Conservation (phyloP, 2,113 vertebrate genomes). For the Candoia aspera region DNA sequence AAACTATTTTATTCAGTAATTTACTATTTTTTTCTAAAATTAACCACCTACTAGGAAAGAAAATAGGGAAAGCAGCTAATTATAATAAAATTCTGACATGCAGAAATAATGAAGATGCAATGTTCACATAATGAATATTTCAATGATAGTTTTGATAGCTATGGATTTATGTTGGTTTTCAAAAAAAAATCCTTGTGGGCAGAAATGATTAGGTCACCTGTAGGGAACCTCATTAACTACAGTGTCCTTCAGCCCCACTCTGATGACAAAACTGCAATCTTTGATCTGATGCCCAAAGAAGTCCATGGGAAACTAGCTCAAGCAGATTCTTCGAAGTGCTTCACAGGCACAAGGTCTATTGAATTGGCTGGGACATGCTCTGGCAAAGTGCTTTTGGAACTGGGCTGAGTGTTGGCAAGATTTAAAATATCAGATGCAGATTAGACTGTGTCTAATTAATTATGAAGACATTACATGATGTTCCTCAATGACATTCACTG, state of each 20-base stretch:
- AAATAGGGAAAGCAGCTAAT: slow-evolving; percentile 12
- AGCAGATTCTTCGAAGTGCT: slow-evolving; percentile 23
- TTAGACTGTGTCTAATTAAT: slow-evolving; percentile 39
- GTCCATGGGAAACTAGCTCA: slow-evolving; percentile 2
- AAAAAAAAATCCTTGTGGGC: not conserved
- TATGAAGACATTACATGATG: slow-evolving; percentile 17
- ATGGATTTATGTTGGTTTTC: not conserved
- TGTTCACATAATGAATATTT: slow-evolving; percentile 43
- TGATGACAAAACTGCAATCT: slow-evolving; percentile 3
- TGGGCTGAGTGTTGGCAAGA: slow-evolving; percentile 16
- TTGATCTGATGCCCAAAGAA: slow-evolving; percentile 21
- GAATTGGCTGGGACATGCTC: not conserved
- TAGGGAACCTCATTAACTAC: slow-evolving; percentile 20
- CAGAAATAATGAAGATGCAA: slow-evolving; percentile 59
- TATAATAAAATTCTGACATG: slow-evolving; percentile 40
- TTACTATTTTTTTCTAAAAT: slow-evolving; percentile 38
- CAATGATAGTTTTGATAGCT: slow-evolving; percentile 9
- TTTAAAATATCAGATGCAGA: slow-evolving; percentile 23
- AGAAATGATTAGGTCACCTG: slow-evolving; percentile 12
- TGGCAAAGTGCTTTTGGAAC: slow-evolving; percentile 21
- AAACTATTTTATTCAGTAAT: slow-evolving; percentile 64
- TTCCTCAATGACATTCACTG: slow-evolving; percentile 4
- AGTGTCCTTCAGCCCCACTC: not conserved
- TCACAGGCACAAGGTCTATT: not conserved
- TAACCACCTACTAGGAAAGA: slow-evolving; percentile 31